Evolutionary conservation across 2,888 invertebrate species (phyloP), one percentile per base, ranked within the genome.

Genomic region (Caenorhabditis plicata): DNA sequence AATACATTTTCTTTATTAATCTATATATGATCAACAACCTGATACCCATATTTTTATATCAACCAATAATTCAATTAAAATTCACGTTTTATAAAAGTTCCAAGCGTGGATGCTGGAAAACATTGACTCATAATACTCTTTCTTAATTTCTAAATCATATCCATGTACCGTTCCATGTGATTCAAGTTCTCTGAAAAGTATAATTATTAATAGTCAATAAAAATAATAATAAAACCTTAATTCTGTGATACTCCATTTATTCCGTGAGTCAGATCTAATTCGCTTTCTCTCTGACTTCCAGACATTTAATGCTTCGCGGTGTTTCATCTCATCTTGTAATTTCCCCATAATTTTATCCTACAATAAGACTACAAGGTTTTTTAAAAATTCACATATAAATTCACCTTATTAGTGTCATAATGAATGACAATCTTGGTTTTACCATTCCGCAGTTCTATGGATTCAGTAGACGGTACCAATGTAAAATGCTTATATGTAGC

Each of bases 361-460:
- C 11, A 60, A 50, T 3, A 36, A 55, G 15, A 11, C 13, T 31
- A 9, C 17, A 31, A 25, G 23, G 23, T 25, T 25, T 4, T 23
- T 27, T 25, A 15, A 17, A 15, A 15, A 23, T 17, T 26, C 11
- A 29, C 3, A 29, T 42, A 17, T n/a, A 3, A 25, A 15, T 26
- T 23, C 15, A 55, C 61, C 55, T 51, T 51, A n/a, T 42, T 47
- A 8, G 44, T 46, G 1, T 41, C 47, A 26, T 41, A 55, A 39
- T 67, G 67, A 23, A 67, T 57, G 15, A 67, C 49, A 25, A 69
- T 69, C 38, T 63, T 64, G 5, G 58, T 49, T 44, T 69, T 69
- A 29, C 64, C 69, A 35, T 50, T 63, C 9, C 69, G 39, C 32
- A 69, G 22, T 36, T 69, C 69, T 13, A 57, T 50, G 15, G 47